Base-by-base conservation (phyloP, 2,888 invertebrate genomes). In the Chymomyza amoena region DNA sequence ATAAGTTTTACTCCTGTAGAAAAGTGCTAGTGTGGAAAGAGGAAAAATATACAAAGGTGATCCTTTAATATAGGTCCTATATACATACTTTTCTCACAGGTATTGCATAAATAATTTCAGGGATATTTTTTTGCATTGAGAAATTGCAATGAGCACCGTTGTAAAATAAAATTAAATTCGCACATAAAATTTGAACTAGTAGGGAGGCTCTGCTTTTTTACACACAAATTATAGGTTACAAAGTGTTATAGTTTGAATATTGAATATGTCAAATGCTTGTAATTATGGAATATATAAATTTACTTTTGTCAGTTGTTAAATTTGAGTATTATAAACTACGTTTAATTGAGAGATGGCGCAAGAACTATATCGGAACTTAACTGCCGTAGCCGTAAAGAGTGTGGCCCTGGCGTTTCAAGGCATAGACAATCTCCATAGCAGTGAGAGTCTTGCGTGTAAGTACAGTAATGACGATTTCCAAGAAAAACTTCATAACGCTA, bases 391-490 rank as follows among this genome's bases (percentile, higher is more conserved):
- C 96, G 91, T 96, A 96, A 13, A 97, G 91, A 72, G 96, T 96
- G 80, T 96, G 93, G 5, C 96, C 96, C 92, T 96, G 96, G 63
- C 96, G 93, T 90, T 97, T 96, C 87, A 96, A 91, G n/a, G 96
- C 96, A 88, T 96, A 97, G 61, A 97, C 96, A 13, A 97, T 95
- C 81, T 97, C 96, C 96, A 97, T 96, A 16, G 96, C 96, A 0
- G 96, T 97, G 59, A 97, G 96, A 1, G 96, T 97, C 92, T 97
- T 97, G 81, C 96, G 96, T 96, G 91, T 96, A 96, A 4, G 96
- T 96, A 96, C 96, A n/a, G 96, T 96, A 81, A 97, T 96, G 0
- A 96, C 96, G 89, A 96, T 96, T 90, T 96, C 96, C 70, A 97
- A 93, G 90, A 97, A 97, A 0, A 86, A 92, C 89, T 96, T 96